A percentile compares a stretch with the other conserved stretches of the same genome.
phyloP scores from a whole-genome alignment of 2,797 vertebrate species.

The Phrynocephalus vlangalii region DNA sequence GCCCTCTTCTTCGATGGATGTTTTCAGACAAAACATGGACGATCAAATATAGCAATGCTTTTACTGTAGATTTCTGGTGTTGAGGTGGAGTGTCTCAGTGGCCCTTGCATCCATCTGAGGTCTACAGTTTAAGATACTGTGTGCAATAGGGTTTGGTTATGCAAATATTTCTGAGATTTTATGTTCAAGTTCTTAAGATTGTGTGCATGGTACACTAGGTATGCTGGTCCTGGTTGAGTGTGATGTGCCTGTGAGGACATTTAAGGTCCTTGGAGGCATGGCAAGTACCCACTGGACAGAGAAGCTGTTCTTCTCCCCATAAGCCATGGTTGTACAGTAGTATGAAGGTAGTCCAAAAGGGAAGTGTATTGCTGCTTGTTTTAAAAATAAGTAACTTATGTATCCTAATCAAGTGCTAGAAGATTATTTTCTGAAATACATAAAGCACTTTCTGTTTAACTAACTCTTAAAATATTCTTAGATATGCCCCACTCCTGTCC shows the following conservation, averaged over 20 bases:
- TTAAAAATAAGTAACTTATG: background rate
- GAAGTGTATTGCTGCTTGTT: background rate
- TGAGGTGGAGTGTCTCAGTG: too few relatives aligned
- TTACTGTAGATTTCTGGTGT: too few relatives aligned
- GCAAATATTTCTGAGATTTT: background rate
- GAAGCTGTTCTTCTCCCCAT: background rate
- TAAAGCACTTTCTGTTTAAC: fast-evolving
- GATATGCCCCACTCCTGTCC: background rate
- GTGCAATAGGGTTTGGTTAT: background rate
- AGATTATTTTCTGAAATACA: background rate
- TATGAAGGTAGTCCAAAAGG: background rate
- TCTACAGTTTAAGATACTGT: too few relatives aligned
- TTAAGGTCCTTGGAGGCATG: background rate
- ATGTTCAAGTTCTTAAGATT: background rate
- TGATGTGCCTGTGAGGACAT: background rate
- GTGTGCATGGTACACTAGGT: too few relatives aligned
- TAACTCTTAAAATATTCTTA: background rate
- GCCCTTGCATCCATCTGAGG: too few relatives aligned
- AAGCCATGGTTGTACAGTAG: too few relatives aligned
- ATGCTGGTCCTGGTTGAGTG: background rate
- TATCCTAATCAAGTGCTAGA: background rate
- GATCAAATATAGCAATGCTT: too few relatives aligned
- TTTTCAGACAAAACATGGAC: too few relatives aligned
- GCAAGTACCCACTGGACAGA: background rate
- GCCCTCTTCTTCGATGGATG: too few relatives aligned